A percentile compares a stretch with the other conserved stretches of the same genome.
These are phyloP conservation scores for Zosterops pallidus DNA, from an alignment of 2,113 vertebrate species.

Conservation along the genomic window DNA sequence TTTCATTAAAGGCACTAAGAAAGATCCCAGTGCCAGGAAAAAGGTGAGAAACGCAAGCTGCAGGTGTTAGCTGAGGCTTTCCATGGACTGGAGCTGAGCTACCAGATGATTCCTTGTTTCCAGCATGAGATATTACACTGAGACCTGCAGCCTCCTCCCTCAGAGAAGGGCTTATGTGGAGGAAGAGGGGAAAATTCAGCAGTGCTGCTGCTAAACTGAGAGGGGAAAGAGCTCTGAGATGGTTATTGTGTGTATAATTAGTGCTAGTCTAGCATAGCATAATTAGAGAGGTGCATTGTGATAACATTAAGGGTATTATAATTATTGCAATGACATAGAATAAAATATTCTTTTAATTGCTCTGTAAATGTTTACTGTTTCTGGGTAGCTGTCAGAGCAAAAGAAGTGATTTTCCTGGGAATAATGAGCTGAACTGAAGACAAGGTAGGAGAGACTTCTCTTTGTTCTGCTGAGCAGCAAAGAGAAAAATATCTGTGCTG, in stretches of 20 bases:
- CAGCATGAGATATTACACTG: not conserved
- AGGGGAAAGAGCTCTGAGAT: constrained; percentile 1
- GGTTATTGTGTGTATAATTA: constrained; percentile 57
- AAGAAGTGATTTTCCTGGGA: constrained; percentile 13
- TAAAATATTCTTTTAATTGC: constrained; percentile 61
- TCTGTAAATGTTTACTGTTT: constrained; percentile 58
- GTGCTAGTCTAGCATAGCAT: constrained; percentile 29
- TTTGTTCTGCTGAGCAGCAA: constrained; percentile 55
- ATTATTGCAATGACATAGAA: constrained; percentile 46
- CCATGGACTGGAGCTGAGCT: not conserved
- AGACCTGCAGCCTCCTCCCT: not conserved
- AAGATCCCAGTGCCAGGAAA: constrained; percentile 84
- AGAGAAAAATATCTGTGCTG: not conserved
- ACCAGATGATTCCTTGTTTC: not conserved
- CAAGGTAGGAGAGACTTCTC: constrained; percentile 38
- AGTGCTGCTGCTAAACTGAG: not conserved
- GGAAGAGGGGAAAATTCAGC: not conserved
- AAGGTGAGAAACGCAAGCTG: constrained; percentile 78
- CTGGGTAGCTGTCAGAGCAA: constrained; percentile 46
- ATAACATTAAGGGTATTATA: constrained; percentile 30
- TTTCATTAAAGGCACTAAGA: constrained; percentile 90
- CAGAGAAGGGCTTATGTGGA: not conserved
- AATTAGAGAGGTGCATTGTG: constrained; percentile 51
- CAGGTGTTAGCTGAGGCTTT: not conserved
- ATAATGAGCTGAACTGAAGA: constrained; percentile 29